A percentile compares a stretch with the other conserved stretches of the same genome.
These are phyloP conservation scores for Cebus imitator DNA, from an alignment of 2,113 vertebrate genomes.

Conservation along the genomic window DNA sequence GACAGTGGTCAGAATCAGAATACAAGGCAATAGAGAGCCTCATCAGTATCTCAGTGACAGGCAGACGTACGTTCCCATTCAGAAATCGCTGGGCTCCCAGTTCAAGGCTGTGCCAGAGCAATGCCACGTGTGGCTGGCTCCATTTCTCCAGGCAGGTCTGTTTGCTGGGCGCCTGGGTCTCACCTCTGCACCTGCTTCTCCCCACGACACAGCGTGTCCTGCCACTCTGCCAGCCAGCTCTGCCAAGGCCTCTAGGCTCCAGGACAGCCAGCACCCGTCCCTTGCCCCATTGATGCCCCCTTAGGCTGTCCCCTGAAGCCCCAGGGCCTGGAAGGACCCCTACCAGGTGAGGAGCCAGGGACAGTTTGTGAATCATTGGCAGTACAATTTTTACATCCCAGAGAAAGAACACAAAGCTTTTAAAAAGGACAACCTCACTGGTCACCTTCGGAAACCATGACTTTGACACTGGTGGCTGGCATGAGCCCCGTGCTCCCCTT, in stretches of 20 bases:
- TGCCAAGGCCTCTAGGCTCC: neutral
- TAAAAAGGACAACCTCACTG: neutral
- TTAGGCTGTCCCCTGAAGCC: neutral
- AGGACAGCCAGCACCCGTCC: fast-evolving
- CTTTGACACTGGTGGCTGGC: neutral
- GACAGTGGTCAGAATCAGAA: neutral
- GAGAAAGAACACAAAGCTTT: neutral
- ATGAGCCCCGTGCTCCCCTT: fast-evolving
- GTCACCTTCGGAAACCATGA: too few species aligned
- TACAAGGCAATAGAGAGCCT: fast-evolving
- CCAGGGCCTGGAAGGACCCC: too few species aligned
- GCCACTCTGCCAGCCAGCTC: neutral
- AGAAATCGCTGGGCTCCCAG: neutral
- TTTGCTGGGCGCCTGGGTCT: neutral
- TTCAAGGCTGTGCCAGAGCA: neutral
- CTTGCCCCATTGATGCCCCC: neutral
- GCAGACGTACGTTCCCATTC: fast-evolving
- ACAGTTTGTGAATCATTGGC: neutral
- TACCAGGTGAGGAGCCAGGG: neutral
- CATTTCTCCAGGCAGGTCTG: neutral
- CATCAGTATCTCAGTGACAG: fast-evolving
- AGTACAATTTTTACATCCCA: fast-evolving
- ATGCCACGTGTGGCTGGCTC: too few species aligned
- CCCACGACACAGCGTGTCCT: fast-evolving
- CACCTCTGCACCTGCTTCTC: neutral